Percentiles rank a stretch among this genome's conserved stretches.
These are phyloP conservation scores for Marisa cornuarietis DNA, from an alignment of 1,140 invertebrate species.

Conservation along the genomic window DNA sequence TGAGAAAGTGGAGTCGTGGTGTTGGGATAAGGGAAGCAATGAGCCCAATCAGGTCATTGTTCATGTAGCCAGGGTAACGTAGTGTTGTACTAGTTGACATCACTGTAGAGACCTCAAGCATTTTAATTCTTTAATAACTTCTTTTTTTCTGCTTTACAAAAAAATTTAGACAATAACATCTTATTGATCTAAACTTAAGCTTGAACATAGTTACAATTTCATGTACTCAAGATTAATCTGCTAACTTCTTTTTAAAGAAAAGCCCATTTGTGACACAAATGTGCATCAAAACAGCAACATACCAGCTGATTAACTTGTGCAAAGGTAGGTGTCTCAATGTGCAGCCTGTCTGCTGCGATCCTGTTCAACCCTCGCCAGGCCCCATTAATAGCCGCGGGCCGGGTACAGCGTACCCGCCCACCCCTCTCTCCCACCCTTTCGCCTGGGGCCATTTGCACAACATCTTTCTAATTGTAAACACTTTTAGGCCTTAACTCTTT, in stretches of 20 bases:
- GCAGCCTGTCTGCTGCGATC: constrained; percentile 93
- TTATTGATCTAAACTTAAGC: no score
- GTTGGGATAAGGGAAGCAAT: constrained; percentile 97
- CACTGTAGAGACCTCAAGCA: constrained; percentile 79
- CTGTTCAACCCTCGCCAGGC: constrained; percentile 93
- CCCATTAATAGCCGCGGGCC: no score
- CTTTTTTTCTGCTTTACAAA: no score
- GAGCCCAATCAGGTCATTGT: constrained; percentile 96
- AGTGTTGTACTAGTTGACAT: constrained; percentile 98
- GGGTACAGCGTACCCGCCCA: no score
- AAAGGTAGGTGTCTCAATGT: constrained; percentile 95
- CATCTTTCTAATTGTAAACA: no score
- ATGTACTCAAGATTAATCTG: background rate
- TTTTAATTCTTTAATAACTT: no score
- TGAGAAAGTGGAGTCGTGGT: constrained; percentile 95
- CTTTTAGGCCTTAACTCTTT: no score
- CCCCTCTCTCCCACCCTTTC: no score
- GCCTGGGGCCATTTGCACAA: no score
- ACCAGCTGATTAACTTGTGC: constrained; percentile 97
- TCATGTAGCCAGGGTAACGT: constrained; percentile 98
- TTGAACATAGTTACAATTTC: no score
- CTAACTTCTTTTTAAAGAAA: background rate
- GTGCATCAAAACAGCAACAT: constrained; percentile 8
- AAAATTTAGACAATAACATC: no score
- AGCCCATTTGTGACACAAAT: background rate